Evolutionary conservation across 2,113 vertebrate species (phyloP).

Genomic region (Ellobius talpinus): DNA sequence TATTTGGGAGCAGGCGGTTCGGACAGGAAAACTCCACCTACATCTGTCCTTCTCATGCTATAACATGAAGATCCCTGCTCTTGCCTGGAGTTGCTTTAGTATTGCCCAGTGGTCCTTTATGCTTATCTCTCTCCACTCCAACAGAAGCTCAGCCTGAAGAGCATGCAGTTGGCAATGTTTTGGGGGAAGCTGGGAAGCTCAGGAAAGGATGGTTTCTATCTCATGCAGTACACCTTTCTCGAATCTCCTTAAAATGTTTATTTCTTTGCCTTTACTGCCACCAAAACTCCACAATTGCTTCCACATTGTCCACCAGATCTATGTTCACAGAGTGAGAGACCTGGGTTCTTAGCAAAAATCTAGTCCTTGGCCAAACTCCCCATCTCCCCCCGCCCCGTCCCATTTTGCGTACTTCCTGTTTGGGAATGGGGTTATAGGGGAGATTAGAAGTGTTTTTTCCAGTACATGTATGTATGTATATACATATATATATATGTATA

Average conservation of each 20-base stretch:
- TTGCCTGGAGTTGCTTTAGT: background rate
- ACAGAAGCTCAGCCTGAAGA: background rate
- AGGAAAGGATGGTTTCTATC: background rate
- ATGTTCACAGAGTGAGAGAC: background rate
- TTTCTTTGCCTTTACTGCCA: background rate
- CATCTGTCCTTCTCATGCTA: background rate
- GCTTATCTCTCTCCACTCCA: background rate
- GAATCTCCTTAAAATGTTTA: background rate
- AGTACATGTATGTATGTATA: background rate
- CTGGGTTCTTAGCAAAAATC: background rate
- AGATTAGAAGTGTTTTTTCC: background rate
- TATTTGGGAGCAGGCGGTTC: too few species aligned
- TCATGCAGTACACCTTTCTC: constrained; percentile 1
- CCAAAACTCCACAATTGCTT: background rate
- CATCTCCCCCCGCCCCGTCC: background rate
- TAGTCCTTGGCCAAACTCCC: background rate
- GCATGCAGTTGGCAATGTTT: background rate
- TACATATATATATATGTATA: too few species aligned
- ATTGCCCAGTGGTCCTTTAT: background rate
- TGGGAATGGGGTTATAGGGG: background rate
- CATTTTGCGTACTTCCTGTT: background rate
- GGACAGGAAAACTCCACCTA: too few species aligned
- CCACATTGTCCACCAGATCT: background rate
- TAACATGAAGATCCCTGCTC: background rate
- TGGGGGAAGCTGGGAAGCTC: background rate